Percentiles rank a stretch among this genome's conserved stretches.
Evolutionary conservation across 2,113 vertebrate genomes (phyloP).

Genomic region (Perca schrenkii): DNA sequence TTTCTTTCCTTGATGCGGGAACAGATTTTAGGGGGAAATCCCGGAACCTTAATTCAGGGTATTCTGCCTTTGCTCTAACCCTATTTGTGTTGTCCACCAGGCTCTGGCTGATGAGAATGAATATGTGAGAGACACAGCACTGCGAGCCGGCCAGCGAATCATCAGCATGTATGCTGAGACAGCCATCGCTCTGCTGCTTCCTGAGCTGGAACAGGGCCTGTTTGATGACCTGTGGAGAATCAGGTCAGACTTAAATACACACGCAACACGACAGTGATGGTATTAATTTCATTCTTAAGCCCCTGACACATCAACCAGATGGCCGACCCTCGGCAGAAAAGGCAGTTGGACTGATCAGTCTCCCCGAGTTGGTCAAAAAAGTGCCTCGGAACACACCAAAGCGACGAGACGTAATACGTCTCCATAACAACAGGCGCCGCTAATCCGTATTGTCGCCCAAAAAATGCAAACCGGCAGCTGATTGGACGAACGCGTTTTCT

Average conservation of each 20-base stretch:
- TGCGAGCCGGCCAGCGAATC: slow-evolving; percentile 94
- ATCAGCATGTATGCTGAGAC: slow-evolving; percentile 98
- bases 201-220: slow-evolving; percentile 97
- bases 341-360: too few relatives aligned
- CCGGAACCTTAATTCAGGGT: not conserved
- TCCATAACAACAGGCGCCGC: too few relatives aligned
- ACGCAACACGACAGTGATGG: not conserved
- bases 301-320: too few relatives aligned
- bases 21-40: not conserved
- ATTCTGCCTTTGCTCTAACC: not conserved
- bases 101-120: slow-evolving; percentile 98
- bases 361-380: too few relatives aligned
- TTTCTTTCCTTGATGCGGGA: not conserved
- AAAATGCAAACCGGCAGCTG: too few relatives aligned
- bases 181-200: slow-evolving; percentile 93
- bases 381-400: too few relatives aligned
- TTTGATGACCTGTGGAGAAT: slow-evolving; percentile 99
- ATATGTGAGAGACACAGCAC: slow-evolving; percentile 96
- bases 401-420: too few relatives aligned
- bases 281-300: not conserved
- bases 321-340: too few relatives aligned
- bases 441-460: too few relatives aligned
- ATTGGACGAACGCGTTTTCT: too few relatives aligned
- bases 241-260: slow-evolving; percentile 81
- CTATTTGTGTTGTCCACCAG: slow-evolving; percentile 73